Conservation (phyloP, 1,140 invertebrate genomes). For the Leptoteleia sp. region DNA sequence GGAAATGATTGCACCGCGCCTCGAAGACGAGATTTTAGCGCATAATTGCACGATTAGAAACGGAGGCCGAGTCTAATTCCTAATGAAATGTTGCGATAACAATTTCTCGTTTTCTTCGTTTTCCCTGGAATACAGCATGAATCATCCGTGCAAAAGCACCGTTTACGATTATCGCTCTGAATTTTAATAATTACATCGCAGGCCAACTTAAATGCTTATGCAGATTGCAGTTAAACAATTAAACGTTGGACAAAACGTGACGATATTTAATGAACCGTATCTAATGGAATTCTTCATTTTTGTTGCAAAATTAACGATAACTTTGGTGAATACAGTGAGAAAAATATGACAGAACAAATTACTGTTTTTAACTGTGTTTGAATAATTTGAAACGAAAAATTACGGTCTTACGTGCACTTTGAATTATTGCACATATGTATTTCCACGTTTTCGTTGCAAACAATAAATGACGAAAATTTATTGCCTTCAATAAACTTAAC, state of each 20-base stretch:
- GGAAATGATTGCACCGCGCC: constrained; percentile 52
- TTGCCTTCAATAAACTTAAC: no score
- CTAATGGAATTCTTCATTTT: neutral
- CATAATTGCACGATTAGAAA: constrained; percentile 51
- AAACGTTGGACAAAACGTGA: constrained; percentile 6
- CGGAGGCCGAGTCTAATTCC: constrained; percentile 39
- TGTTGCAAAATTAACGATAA: no score
- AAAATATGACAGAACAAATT: no score
- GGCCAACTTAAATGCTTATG: constrained; percentile 8
- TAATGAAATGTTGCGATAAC: constrained; percentile 51
- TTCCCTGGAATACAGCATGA: constrained; percentile 32
- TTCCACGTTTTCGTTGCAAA: no score
- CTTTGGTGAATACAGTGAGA: no score
- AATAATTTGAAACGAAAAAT: no score
- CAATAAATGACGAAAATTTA: no score
- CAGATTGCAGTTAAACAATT: constrained; percentile 21
- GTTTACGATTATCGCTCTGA: constrained; percentile 19
- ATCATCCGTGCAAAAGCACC: constrained; percentile 24
- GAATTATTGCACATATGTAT: no score
- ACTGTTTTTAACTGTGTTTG: no score
- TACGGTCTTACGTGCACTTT: no score
- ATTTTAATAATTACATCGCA: constrained; percentile 17
- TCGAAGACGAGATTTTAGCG: constrained; percentile 48
- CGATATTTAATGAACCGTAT: no score
- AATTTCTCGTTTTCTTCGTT: constrained; percentile 56